Evolutionary conservation across 2,113 vertebrate genomes (phyloP).

Genomic region (Ploceus nigricollis): DNA sequence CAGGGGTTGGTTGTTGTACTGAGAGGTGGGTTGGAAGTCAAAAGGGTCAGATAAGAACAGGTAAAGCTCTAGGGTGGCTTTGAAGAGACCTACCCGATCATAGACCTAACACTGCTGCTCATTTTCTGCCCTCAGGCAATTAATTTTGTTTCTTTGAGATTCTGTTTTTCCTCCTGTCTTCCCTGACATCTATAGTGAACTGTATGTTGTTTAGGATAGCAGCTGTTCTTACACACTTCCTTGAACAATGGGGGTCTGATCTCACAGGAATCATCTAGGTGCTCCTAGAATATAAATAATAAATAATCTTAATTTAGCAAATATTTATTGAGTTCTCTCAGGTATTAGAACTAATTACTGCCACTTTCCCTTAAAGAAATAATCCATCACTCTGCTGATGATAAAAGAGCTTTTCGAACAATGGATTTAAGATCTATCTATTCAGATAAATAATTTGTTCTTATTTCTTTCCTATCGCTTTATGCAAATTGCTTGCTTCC

Average conservation of each 20-base stretch:
- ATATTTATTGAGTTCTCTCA: constrained; percentile 52
- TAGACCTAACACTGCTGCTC: not conserved
- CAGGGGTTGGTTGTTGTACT: not conserved
- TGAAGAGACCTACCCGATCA: not conserved
- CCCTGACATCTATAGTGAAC: not conserved
- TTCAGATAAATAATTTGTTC: constrained; percentile 37
- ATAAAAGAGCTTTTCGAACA: constrained; percentile 42
- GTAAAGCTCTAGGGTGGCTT: not conserved
- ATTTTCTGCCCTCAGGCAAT: not conserved
- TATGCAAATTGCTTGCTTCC: constrained; percentile 19
- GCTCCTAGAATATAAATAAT: constrained; percentile 5
- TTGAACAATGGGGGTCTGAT: not conserved
- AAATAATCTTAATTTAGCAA: constrained; percentile 29
- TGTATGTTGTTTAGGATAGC: not conserved
- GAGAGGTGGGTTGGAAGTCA: not conserved
- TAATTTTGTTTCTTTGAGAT: not conserved
- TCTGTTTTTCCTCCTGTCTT: not conserved
- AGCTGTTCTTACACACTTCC: not conserved
- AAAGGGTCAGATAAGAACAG: not conserved
- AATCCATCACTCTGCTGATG: constrained; percentile 16
- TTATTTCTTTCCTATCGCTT: not conserved
- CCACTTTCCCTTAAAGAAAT: constrained; percentile 36
- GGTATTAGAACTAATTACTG: constrained; percentile 52
- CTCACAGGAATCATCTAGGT: not conserved
- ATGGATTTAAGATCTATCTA: constrained; percentile 8